Percentiles rank a stretch among this genome's conserved stretches.
phyloP scores from a whole-genome alignment of 2,888 invertebrate species.

The Miltochrista miniata region DNA sequence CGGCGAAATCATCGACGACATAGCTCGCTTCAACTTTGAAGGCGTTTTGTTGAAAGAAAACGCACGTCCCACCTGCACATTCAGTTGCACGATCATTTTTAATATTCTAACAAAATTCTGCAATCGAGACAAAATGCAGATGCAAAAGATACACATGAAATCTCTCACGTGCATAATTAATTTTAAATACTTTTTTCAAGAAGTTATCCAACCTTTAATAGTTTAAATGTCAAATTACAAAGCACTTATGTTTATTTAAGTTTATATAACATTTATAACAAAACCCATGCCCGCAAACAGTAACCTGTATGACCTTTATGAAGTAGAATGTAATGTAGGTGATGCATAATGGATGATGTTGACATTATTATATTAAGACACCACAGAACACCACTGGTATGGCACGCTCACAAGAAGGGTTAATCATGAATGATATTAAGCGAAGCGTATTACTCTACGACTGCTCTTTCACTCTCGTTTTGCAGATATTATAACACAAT shows the following conservation, averaged over 20 bases:
- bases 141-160: background rate
- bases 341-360: slow-evolving; percentile 31
- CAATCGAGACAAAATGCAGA: background rate
- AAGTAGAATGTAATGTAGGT: slow-evolving; percentile 23
- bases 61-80: slow-evolving; percentile 91
- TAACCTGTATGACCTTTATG: slow-evolving; percentile 15
- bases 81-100: slow-evolving; percentile 11
- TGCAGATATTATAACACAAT: too few relatives aligned
- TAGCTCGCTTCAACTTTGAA: slow-evolving; percentile 95
- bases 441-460: slow-evolving; percentile 53
- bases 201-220: background rate
- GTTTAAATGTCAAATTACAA: background rate
- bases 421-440: slow-evolving; percentile 62
- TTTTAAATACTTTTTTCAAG: background rate
- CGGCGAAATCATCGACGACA: slow-evolving; percentile 97
- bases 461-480: slow-evolving; percentile 48
- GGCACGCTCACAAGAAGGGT: slow-evolving; percentile 72
- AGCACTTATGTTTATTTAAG: background rate
- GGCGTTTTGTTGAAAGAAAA: slow-evolving; percentile 98
- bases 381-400: slow-evolving; percentile 52
- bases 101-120: background rate
- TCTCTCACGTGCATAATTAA: background rate
- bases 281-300: slow-evolving; percentile 25
- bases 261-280: slow-evolving; percentile 1
- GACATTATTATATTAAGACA: slow-evolving; percentile 29